Base-by-base conservation (phyloP, 1,140 invertebrate species). In the Schlechtendalia chinensis region DNA sequence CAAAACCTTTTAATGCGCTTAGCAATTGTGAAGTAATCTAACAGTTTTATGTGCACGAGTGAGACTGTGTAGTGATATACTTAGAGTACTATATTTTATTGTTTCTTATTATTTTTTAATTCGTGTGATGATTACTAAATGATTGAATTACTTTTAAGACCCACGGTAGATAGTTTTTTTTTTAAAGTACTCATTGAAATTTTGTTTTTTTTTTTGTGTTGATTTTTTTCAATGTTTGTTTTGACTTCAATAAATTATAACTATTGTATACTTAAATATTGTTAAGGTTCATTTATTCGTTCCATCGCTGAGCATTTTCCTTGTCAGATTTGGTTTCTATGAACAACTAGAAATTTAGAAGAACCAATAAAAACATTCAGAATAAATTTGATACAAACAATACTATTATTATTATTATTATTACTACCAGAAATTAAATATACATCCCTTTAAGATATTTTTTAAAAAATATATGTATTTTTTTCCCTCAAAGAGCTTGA, bases 1-100 rank as follows among this genome's bases (percentile, higher is more conserved):
- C 22, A 61, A 63, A 63, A 58, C 32, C 72, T 77, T 39, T 39
- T 45, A 45, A 79, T 63, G 39, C 22, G 39, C 39, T 61, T 59
- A 50, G 16, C 10, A 59, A 45, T 47, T 61, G 11, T 61, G 12
- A 77, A 71, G 47, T 53, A 71, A 72, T 72, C 69, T 54, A 72
- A 47, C 69, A 72, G 53, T 72, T 72, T 14, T 59, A 79, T 79
- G 59, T 79, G 45, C 75, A 79, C 75, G 58, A 79, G 75, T 79
- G 58, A 79, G 75, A 79, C 75, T 79, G 75, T 39, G 58, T 79
- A 79, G 74, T 58, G 54, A 61, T 61, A 61, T 61, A 27, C 16
- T 79, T 29, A 72, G 47, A 79, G 24, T 79, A n/a, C 63, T 79
- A 39, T 79, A 61, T 47, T 56, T 59, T 47, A 27, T 61, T 61